Conservation (phyloP, 2,113 vertebrate genomes). For the Callochromis pleurospilus region DNA sequence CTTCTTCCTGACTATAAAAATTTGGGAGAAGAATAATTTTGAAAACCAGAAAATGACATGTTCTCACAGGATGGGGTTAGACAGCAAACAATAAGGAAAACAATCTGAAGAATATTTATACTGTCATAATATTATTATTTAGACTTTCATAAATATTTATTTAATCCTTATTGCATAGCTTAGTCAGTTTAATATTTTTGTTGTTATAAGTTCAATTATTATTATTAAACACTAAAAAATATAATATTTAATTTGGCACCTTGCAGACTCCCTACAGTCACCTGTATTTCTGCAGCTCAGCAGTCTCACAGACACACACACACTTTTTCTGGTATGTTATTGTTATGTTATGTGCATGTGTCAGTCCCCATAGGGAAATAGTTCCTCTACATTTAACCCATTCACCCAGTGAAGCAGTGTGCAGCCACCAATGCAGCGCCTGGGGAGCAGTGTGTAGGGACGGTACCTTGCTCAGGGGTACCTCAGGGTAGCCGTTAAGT, state of each 20-base stretch:
- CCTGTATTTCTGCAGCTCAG: not conserved
- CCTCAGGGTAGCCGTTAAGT: too few relatives aligned
- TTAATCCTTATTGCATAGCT: not conserved
- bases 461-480: too few relatives aligned
- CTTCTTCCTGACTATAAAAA: not conserved
- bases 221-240: not conserved
- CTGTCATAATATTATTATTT: not conserved
- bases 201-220: not conserved
- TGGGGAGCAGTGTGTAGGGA: too few relatives aligned
- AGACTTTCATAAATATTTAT: not conserved
- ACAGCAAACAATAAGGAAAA: not conserved
- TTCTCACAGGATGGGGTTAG: not conserved
- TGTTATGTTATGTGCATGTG: too few relatives aligned
- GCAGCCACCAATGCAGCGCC: too few relatives aligned
- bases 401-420: too few relatives aligned
- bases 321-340: not conserved
- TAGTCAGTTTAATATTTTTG: not conserved
- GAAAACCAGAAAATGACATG: not conserved
- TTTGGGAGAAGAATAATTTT: not conserved
- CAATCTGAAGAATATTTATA: not conserved
- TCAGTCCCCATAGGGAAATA: too few relatives aligned
- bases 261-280: not conserved
- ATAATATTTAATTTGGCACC: not conserved
- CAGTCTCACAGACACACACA: not conserved
- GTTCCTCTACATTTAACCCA: too few relatives aligned